Percentiles rank a stretch among this genome's conserved stretches.
These are phyloP conservation scores for Aviceda subcristata DNA, from an alignment of 2,113 vertebrate species.

Conservation along the genomic window DNA sequence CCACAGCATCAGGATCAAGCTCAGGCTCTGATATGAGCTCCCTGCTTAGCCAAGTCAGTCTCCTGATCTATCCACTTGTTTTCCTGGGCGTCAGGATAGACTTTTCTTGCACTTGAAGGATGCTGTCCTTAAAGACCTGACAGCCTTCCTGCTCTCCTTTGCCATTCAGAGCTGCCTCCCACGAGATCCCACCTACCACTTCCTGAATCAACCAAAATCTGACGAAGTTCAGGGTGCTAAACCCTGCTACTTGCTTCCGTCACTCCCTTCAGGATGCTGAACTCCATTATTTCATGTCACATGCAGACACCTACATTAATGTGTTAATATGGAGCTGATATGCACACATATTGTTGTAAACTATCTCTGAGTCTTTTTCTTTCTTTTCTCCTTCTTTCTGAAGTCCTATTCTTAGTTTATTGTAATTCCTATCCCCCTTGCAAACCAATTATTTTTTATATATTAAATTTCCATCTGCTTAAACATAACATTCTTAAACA, in stretches of 20 bases:
- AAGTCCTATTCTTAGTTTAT: not conserved
- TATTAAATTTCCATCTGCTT: not conserved
- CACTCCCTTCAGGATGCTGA: not conserved
- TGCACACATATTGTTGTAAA: not conserved
- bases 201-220: not conserved
- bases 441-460: not conserved
- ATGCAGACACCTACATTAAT: not conserved
- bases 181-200: not conserved
- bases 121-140: not conserved
- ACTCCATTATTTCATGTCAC: not conserved
- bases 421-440: not conserved
- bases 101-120: not conserved
- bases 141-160: not conserved
- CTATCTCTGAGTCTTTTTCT: not conserved
- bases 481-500: not conserved
- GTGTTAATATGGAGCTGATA: not conserved
- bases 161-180: not conserved
- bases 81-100: not conserved
- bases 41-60: not conserved
- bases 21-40: not conserved
- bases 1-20: not conserved
- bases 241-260: not conserved
- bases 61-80: not conserved
- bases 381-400: not conserved
- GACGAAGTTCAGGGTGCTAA: not conserved